These are phyloP conservation scores for Drosophila niveifrons DNA, from an alignment of 2,888 invertebrate species.

Conservation along the genomic window DNA sequence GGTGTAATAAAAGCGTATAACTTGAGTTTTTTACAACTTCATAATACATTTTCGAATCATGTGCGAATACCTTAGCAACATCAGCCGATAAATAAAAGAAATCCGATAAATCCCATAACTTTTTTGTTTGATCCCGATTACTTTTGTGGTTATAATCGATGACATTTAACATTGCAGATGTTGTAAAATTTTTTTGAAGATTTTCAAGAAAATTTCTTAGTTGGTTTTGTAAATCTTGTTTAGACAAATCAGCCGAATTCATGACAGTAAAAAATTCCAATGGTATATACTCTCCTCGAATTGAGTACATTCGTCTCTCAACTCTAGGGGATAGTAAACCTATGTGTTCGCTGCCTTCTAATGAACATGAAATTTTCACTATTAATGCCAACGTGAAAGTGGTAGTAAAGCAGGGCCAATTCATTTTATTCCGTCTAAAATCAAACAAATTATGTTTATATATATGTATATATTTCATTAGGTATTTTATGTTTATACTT, in stretches of 20 bases:
- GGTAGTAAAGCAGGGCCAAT: slow-evolving; percentile 6
- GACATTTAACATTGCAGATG: slow-evolving; percentile 62
- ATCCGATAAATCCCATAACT: slow-evolving; percentile 62
- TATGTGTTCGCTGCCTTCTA: slow-evolving; percentile 3
- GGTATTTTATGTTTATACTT: not conserved
- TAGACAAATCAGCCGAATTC: slow-evolving; percentile 63
- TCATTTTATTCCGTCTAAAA: slow-evolving; percentile 23
- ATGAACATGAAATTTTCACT: not conserved
- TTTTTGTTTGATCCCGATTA: slow-evolving; percentile 43
- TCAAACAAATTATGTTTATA: no score
- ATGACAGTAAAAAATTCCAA: slow-evolving; percentile 69
- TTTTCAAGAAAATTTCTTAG: slow-evolving; percentile 76
- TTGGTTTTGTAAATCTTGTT: slow-evolving; percentile 66
- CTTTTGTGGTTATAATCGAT: slow-evolving; percentile 36
- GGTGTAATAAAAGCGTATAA: slow-evolving; percentile 66
- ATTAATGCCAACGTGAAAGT: slow-evolving; percentile 20
- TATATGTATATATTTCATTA: slow-evolving; percentile 3
- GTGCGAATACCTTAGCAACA: slow-evolving; percentile 62
- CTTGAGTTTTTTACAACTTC: slow-evolving; percentile 78
- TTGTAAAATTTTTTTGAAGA: slow-evolving; percentile 76
- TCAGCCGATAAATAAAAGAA: slow-evolving; percentile 68
- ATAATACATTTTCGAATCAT: slow-evolving; percentile 62
- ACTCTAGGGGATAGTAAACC: not conserved
- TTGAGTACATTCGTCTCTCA: slow-evolving; percentile 25
- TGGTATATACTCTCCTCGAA: slow-evolving; percentile 74